Evolutionary conservation across 2,797 vertebrate species (phyloP).

Genomic region (Alfaro cultratus): DNA sequence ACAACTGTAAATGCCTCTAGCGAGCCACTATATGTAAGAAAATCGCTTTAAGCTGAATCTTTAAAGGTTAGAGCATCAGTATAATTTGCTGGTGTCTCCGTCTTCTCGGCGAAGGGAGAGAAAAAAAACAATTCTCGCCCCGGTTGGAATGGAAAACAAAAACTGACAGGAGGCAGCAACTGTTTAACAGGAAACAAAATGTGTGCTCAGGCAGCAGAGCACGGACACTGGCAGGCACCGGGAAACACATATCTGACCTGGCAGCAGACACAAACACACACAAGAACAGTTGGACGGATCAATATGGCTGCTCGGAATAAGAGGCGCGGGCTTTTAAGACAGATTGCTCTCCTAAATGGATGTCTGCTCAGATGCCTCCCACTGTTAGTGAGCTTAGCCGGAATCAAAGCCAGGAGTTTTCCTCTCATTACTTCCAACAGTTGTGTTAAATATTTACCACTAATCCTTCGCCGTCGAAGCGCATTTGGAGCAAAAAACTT

Average conservation of each 20-base stretch:
- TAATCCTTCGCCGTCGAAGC: slow-evolving; percentile 4
- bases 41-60: background rate
- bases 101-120: background rate
- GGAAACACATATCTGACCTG: slow-evolving; percentile 56
- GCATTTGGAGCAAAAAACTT: slow-evolving; percentile 39
- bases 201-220: slow-evolving; percentile 40
- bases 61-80: background rate
- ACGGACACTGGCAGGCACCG: slow-evolving; percentile 40
- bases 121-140: background rate
- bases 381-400: slow-evolving; percentile 51
- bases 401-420: slow-evolving; percentile 46
- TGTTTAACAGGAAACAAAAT: slow-evolving; percentile 18
- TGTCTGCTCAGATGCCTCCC: slow-evolving; percentile 57
- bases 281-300: slow-evolving; percentile 59
- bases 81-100: background rate
- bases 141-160: background rate
- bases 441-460: slow-evolving; percentile 56
- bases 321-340: slow-evolving; percentile 63
- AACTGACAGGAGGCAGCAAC: background rate
- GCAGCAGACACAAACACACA: slow-evolving; percentile 59
- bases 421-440: slow-evolving; percentile 43
- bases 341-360: slow-evolving; percentile 71
- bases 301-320: slow-evolving; percentile 65
- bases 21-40: background rate
- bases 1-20: background rate